A percentile compares a stretch with the other conserved stretches of the same genome.
Evolutionary conservation across 2,888 invertebrate genomes (phyloP).

Genomic region (Camponotus fellah): DNA sequence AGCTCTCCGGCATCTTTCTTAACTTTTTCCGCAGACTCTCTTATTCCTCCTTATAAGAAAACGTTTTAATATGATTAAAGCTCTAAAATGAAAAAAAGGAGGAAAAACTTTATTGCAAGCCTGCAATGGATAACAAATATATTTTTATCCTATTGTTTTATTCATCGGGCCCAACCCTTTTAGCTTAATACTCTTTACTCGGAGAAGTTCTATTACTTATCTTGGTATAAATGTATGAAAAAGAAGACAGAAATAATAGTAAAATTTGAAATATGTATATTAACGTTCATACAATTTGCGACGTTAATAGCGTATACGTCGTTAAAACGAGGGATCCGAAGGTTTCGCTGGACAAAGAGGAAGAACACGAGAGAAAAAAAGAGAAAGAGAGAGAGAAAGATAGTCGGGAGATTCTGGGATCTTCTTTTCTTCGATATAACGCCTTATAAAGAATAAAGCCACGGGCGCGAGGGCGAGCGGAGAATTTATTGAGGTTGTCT

Average conservation of each 20-base stretch:
- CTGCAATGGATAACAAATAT: constrained; percentile 43
- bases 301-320: constrained; percentile 56
- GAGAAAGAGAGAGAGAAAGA: constrained; percentile 39
- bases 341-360: constrained; percentile 65
- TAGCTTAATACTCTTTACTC: not conserved
- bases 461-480: constrained; percentile 59
- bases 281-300: constrained; percentile 54
- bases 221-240: not conserved
- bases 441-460: constrained; percentile 80
- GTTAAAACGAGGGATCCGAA: constrained; percentile 58
- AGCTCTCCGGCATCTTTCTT: constrained; percentile 49
- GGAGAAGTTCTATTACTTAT: constrained; percentile 11
- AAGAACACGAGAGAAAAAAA: constrained; percentile 56
- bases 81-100: constrained; percentile 29
- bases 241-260: not conserved
- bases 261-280: constrained; percentile 51
- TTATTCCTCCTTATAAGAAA: constrained; percentile 43
- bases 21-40: constrained; percentile 47
- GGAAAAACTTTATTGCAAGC: constrained; percentile 30
- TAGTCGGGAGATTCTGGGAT: constrained; percentile 61
- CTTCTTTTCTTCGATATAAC: constrained; percentile 70
- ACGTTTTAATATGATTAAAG: constrained; percentile 52
- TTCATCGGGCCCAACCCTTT: constrained; percentile 32
- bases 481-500: constrained; percentile 83
- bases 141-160: constrained; percentile 28